Base-by-base conservation (phyloP, 1,140 invertebrate genomes). In the Lerema accius region DNA sequence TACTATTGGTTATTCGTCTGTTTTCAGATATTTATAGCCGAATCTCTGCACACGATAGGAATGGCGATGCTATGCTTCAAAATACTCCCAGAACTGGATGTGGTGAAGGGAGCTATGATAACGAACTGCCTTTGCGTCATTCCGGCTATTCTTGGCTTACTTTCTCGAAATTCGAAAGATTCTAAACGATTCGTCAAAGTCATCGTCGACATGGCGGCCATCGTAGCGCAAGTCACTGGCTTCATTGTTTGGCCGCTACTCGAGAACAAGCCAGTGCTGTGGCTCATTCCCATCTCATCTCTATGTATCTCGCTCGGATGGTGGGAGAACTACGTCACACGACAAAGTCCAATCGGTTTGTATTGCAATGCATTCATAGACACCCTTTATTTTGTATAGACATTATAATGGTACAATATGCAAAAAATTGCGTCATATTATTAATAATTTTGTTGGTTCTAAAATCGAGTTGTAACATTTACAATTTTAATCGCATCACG, bases 301-400 rank as follows among this genome's bases (percentile, higher is more conserved):
- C 87, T 98, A 32, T 93, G 98, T 39, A 95, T 98, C 37, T 99
- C 97, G 1, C 94, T 97, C 19, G 96, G 96, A 16, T 99, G 97
- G 96, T 99, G 98, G 98, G 98, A 99, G 90, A 99, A 99, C 91
- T 99, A 97, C 79, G 96, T 98, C 0, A 96, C 96, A 17, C 93
- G 94, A 66, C 93, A 96, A 55, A 97, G 96, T 66, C 94, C 95
- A 0, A 93, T 97, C 61, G 93, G 95, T 93, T 86, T 86, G 80
- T 69, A 46, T 10, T n/a, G n/a, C n/a, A n/a, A n/a, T n/a, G n/a
- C n/a, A n/a, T n/a, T n/a, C n/a, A n/a, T n/a, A n/a, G n/a, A n/a
- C n/a, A n/a, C n/a, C n/a, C n/a, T n/a, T n/a, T n/a, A n/a, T n/a
- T n/a, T n/a, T n/a, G n/a, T n/a, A n/a, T n/a, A n/a, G n/a, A n/a